Base-by-base conservation (phyloP, 2,797 vertebrate genomes). In the Danio albolineatus region DNA sequence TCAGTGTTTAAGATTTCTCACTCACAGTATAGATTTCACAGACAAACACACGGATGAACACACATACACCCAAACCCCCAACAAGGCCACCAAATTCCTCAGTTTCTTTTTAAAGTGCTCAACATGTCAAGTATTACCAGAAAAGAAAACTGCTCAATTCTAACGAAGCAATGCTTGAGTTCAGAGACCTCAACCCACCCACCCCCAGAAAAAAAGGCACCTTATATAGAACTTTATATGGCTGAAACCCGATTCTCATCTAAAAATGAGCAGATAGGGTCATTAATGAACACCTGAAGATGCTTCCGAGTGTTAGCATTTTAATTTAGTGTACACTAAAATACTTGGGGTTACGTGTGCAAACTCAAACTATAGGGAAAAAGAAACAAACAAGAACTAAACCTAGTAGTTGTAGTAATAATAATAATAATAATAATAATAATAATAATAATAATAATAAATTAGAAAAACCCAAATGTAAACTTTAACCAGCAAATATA, bases 51-150 rank as follows among this genome's bases (percentile, higher is more conserved):
- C 16, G 46, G 41, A 61, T 39, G n/a, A 53, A 57, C 73, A 76
- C 65, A 59, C 51, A 69, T 19, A 61, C 65, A 71, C 72, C 73
- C 79, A 59, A 39, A 71, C 13, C 41, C 64, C 41, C 28, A 51
- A 59, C 64, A 60, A 77, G 72, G 74, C 67, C 62, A 79, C 73
- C 10, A 53, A 64, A 61, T 62, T 21, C 10, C n/a, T 51, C 76
- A 77, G 66, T 69, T 38, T 7, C 16, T 51, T 78, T 79, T 82
- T 82, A 83, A 83, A 83, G 85, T 86, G 83, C 80, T 82, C 19
- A 51, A 75, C 64, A 46, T 61, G 57, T 87, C 78, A 85, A 85
- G 78, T 82, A 78, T 82, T 73, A 65, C 61, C 77, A 83, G 76
- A 65, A 43, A 46, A 75, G 41, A 43, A 56, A 19, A 41, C 48